Conservation (phyloP, 2,888 invertebrate genomes). For the Cephus spinipes region DNA sequence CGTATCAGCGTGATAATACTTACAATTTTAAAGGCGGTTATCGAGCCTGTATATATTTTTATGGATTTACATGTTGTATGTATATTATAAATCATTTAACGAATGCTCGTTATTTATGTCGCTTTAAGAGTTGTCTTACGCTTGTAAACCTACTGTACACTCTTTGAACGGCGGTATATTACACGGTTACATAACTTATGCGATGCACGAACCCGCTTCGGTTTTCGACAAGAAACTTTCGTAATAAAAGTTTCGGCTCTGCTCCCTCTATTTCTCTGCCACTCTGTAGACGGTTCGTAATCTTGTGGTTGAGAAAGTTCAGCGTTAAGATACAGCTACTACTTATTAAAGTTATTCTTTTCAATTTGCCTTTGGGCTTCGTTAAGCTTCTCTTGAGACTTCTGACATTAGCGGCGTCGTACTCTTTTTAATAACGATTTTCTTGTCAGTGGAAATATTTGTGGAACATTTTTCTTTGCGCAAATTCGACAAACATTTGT, state of each 20-base stretch:
- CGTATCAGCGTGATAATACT: not conserved
- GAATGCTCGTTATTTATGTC: not conserved
- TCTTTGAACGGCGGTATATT: not conserved
- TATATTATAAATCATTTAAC: not conserved
- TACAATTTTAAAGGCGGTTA: not conserved
- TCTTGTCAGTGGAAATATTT: not conserved
- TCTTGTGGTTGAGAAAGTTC: not conserved
- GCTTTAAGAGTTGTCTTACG: not conserved
- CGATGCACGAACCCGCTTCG: not conserved
- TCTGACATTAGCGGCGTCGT: not conserved
- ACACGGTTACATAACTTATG: not conserved
- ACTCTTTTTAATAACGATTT: not conserved
- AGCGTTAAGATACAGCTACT: not conserved
- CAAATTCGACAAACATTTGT: not conserved
- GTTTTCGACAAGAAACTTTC: conserved; percentile 24
- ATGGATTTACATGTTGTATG: not conserved
- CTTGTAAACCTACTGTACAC: not conserved
- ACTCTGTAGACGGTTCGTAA: not conserved
- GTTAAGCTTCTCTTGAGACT: not conserved
- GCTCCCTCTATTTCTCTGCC: conserved; percentile 10
- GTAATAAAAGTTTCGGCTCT: conserved; percentile 38
- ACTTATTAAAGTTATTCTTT: not conserved
- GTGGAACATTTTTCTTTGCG: not conserved
- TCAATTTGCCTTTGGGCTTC: not conserved
- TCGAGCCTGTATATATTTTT: not conserved